These are phyloP conservation scores for silkworm (Bombyx mori) DNA, from an alignment of 1,140 invertebrate genomes.

Conservation along the genomic window ASM3026992v2 NC_085107.1:13941001-13941500, in stretches of 20 bases:
- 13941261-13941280: constrained; percentile 24
- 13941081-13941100: too few species aligned
- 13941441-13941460: constrained; percentile 37
- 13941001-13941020: too few species aligned
- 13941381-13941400: constrained; percentile 36
- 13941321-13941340: constrained; percentile 29
- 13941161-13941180: too few species aligned
- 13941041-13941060: too few species aligned
- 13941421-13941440: constrained; percentile 36
- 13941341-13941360: constrained; percentile 42
- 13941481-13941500: too few species aligned
- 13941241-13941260: constrained; percentile 40
- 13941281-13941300: constrained; percentile 32
- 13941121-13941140: too few species aligned
- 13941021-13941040: too few species aligned
- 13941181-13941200: too few species aligned
- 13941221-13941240: constrained; percentile 12
- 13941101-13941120: too few species aligned
- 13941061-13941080: too few species aligned
- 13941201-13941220: too few species aligned
- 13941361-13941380: constrained; percentile 39
- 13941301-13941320: constrained; percentile 26
- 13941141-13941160: too few species aligned
- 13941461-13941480: constrained; percentile 14
- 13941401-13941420: constrained; percentile 33